Evolutionary conservation across 2,797 vertebrate species (phyloP).

Genomic region (Thalassophryne amazonica): DNA sequence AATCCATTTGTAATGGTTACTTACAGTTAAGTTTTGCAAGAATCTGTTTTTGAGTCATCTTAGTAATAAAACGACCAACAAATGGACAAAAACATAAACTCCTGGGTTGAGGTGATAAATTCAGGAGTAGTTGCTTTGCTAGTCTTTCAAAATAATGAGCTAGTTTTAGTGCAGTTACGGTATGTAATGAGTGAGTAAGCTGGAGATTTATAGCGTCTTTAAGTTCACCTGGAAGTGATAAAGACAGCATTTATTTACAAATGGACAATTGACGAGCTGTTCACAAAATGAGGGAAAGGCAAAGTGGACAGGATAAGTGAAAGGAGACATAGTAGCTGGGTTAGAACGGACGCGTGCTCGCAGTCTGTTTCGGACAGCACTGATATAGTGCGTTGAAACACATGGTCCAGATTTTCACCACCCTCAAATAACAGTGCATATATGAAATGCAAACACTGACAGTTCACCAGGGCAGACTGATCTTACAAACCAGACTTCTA

Average conservation of each 20-base stretch:
- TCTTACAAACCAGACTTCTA: conserved; percentile 62
- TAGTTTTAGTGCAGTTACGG: conserved; percentile 41
- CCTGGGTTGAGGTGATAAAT: no score
- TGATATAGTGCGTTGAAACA: conserved; percentile 59
- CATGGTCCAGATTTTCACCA: conserved; percentile 54
- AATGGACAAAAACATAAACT: no score
- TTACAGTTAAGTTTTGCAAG: no score
- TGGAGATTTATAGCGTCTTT: conserved; percentile 63
- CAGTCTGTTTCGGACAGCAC: conserved; percentile 25
- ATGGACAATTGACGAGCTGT: conserved; percentile 61
- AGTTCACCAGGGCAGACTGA: conserved; percentile 66
- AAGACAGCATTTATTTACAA: conserved; percentile 67
- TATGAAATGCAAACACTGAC: conserved; percentile 81
- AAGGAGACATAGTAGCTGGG: conserved; percentile 8
- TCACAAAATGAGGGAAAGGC: conserved; percentile 28
- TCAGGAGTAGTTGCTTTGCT: conserved; percentile 60
- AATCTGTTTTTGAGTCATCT: no score
- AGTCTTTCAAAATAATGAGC: conserved; percentile 56
- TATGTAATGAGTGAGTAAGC: conserved; percentile 51
- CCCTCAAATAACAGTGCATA: conserved; percentile 71
- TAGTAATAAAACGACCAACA: no score
- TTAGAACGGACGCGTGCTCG: conserved; percentile 13
- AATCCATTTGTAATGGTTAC: no score
- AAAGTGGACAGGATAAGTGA: conserved; percentile 13
- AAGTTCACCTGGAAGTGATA: conserved; percentile 75